Conservation (phyloP, 2,113 vertebrate genomes). For the Scalopus aquaticus region DNA sequence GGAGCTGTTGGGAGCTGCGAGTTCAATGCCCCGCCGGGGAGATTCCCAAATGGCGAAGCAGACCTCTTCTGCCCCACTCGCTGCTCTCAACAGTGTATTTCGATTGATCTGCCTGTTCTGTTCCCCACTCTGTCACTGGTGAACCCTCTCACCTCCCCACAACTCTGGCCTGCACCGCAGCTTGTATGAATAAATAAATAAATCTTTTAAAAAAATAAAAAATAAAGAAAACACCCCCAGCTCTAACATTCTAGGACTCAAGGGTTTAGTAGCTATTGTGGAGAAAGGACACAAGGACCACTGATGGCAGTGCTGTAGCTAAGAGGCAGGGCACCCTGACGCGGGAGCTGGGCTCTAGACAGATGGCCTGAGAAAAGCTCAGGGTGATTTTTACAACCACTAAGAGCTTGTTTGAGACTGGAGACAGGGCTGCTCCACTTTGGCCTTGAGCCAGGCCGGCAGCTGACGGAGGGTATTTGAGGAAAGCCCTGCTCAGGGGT, state of each 20-base stretch:
- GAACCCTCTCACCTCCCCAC: no score
- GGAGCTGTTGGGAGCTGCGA: no score
- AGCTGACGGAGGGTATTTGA: background rate
- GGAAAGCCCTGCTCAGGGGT: background rate
- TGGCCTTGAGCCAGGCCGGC: background rate
- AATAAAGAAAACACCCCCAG: no score
- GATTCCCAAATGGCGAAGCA: no score
- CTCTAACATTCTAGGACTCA: background rate
- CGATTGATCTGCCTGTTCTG: no score
- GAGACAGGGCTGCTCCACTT: background rate
- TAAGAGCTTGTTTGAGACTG: background rate
- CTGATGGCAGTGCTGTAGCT: background rate
- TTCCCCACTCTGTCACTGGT: no score
- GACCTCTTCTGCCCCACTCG: no score
- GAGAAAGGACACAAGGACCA: background rate
- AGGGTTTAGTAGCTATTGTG: background rate
- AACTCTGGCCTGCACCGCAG: no score
- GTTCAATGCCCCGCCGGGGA: no score
- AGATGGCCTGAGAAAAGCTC: background rate
- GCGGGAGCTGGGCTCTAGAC: background rate
- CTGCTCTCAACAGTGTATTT: no score
- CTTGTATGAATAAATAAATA: no score
- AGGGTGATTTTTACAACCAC: background rate
- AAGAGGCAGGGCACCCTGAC: background rate
- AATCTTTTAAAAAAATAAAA: no score